phyloP scores from a whole-genome alignment of 1,140 invertebrate species.

The Campodea augens region DNA sequence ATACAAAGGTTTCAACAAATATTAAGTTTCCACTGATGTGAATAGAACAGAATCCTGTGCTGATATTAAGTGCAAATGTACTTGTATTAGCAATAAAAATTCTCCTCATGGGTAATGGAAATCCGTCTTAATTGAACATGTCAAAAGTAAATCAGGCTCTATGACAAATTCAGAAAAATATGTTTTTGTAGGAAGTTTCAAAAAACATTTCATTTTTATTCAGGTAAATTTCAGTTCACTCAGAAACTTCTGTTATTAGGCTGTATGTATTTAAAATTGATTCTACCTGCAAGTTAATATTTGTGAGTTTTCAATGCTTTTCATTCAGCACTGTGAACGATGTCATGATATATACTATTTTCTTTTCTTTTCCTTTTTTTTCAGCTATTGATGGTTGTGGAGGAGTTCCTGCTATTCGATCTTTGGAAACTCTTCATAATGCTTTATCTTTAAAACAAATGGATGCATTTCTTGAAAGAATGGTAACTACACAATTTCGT shows the following conservation, averaged over 20 bases:
- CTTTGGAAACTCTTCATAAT: conserved; percentile 89
- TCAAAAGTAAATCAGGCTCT: too few species aligned
- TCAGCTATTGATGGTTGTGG: conserved; percentile 59
- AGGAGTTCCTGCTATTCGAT: conserved; percentile 78
- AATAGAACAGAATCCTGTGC: too few species aligned
- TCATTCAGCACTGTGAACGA: not conserved
- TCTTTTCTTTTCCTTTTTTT: conserved; percentile 8
- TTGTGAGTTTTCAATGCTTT: not conserved
- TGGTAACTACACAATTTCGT: conserved; percentile 34
- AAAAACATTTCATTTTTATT: too few species aligned
- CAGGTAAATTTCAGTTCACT: too few species aligned
- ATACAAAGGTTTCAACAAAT: too few species aligned
- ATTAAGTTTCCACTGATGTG: too few species aligned
- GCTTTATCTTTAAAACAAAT: conserved; percentile 76
- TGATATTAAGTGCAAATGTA: too few species aligned
- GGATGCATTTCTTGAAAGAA: conserved; percentile 66
- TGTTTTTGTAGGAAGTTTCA: too few species aligned
- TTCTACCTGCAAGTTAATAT: conserved; percentile 3
- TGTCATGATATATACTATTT: conserved; percentile 1
- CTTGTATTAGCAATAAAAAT: too few species aligned
- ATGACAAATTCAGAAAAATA: too few species aligned
- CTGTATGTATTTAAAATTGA: conserved; percentile 5
- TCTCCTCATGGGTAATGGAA: too few species aligned
- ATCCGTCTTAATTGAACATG: too few species aligned
- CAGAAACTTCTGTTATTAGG: not conserved